Evolutionary conservation across 2,888 invertebrate genomes (phyloP).

Genomic region (Stenodema calcarata): DNA sequence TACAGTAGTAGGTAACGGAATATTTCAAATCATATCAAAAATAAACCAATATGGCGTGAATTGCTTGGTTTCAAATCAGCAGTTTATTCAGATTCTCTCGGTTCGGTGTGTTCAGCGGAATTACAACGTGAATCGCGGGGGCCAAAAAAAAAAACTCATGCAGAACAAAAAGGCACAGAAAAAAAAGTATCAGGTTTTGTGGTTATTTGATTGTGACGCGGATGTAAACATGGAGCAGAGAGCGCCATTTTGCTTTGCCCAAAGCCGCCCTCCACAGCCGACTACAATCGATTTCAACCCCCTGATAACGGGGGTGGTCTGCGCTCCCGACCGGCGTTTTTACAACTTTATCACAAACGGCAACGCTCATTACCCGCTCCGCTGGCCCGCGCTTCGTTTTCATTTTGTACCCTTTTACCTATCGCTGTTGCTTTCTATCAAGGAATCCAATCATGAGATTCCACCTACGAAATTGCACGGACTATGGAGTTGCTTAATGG

Average conservation of each 20-base stretch:
- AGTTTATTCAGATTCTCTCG: too few relatives aligned
- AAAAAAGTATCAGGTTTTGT: constrained; percentile 16
- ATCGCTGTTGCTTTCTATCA: too few relatives aligned
- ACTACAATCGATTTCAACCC: constrained; percentile 50
- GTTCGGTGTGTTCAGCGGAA: not conserved
- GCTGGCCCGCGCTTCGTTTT: not conserved
- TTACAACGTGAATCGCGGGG: not conserved
- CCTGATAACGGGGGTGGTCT: constrained; percentile 46
- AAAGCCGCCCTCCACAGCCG: constrained; percentile 26
- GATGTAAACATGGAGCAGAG: constrained; percentile 39
- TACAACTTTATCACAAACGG: constrained; percentile 35
- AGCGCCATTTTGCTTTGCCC: constrained; percentile 50
- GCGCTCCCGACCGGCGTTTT: constrained; percentile 22
- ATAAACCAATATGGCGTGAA: too few relatives aligned
- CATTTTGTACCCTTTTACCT: not conserved
- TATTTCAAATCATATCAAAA: too few relatives aligned
- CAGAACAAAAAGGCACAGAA: not conserved
- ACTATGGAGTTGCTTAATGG: too few relatives aligned
- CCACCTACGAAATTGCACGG: too few relatives aligned
- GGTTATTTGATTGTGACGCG: constrained; percentile 46
- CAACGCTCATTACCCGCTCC: constrained; percentile 28
- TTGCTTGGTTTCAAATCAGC: too few relatives aligned
- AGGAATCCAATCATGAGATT: too few relatives aligned
- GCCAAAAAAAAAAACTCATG: not conserved
- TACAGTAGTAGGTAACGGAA: too few relatives aligned